Evolutionary conservation across 2,113 vertebrate species (phyloP).

Genomic region (Microcebus griseorufus): DNA sequence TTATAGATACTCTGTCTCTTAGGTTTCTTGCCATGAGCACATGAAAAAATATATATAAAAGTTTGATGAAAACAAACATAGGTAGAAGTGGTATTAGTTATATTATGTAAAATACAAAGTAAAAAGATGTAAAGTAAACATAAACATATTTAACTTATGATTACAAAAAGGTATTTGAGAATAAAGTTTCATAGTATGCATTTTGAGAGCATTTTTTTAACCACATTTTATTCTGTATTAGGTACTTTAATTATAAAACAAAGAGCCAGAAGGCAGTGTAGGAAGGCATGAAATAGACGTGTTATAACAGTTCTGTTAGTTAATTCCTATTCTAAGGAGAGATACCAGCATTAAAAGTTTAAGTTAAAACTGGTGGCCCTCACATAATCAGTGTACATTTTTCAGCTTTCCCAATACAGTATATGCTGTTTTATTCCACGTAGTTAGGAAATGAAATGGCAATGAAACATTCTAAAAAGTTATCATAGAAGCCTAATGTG

Average conservation of each 20-base stretch:
- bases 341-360: not conserved
- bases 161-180: not conserved
- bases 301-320: not conserved
- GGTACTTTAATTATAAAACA: constrained; percentile 28
- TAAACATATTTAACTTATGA: not conserved
- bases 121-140: not conserved
- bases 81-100: not conserved
- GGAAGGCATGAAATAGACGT: not conserved
- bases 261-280: not conserved
- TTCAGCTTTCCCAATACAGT: not conserved
- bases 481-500: not conserved
- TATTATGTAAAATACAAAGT: not conserved
- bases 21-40: not conserved
- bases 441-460: constrained; percentile 2
- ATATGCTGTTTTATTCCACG: not conserved
- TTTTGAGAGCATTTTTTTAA: not conserved
- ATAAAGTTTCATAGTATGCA: not conserved
- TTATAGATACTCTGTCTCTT: not conserved
- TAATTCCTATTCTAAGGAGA: not conserved
- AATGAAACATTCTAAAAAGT: not conserved
- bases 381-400: not conserved
- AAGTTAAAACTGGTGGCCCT: not conserved
- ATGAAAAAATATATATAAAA: constrained; percentile 4
- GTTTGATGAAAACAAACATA: not conserved
- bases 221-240: not conserved